Percentiles rank a stretch among this genome's conserved stretches.
These are phyloP conservation scores for Podabrus alpinus DNA, from an alignment of 2,888 invertebrate species.

Conservation along the genomic window DNA sequence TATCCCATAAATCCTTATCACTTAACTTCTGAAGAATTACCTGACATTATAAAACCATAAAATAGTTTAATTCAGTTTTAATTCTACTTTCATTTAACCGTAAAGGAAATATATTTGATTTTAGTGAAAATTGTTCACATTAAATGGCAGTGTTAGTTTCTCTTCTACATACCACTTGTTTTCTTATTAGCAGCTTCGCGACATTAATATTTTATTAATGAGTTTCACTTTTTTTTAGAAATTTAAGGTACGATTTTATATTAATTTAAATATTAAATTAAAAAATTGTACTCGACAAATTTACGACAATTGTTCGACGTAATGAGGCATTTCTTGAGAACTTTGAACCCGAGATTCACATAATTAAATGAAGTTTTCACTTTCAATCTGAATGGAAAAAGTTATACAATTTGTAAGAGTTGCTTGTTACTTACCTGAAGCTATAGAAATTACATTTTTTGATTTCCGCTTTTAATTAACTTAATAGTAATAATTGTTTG, in stretches of 20 bases:
- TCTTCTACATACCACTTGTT: slow-evolving; percentile 3
- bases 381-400: not conserved
- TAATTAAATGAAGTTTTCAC: not conserved
- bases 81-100: not conserved
- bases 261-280: not conserved
- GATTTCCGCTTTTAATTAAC: not conserved
- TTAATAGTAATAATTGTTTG: not conserved
- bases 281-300: not conserved
- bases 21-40: not conserved
- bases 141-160: slow-evolving; percentile 7
- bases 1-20: not conserved
- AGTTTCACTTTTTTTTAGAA: not conserved
- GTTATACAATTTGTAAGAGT: not conserved
- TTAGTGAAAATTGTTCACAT: not conserved
- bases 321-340: not conserved
- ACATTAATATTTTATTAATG: not conserved
- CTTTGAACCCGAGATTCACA: slow-evolving; percentile 7
- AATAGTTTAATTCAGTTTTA: not conserved
- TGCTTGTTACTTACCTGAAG: not conserved
- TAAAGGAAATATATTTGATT: not conserved
- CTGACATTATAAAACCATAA: not conserved
- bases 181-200: not conserved
- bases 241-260: not conserved
- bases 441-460: not conserved
- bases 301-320: not conserved